Evolutionary conservation across 2,113 vertebrate genomes (phyloP).

Genomic region (Phalacrocorax brasilianus): DNA sequence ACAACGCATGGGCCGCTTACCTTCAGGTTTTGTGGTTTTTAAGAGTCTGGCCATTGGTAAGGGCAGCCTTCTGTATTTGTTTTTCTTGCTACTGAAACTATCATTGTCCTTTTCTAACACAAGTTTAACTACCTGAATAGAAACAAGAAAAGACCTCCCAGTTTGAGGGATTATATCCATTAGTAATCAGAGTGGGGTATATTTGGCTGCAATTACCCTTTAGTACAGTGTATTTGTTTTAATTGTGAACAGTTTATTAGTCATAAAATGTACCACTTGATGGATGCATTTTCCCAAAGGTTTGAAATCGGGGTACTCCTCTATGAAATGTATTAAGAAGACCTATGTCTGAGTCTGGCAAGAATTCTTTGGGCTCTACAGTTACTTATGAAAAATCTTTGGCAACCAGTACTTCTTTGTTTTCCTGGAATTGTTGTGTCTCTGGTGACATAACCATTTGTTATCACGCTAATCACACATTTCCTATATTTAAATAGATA

Average conservation of each 20-base stretch:
- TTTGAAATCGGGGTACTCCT: not conserved
- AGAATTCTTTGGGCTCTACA: not conserved
- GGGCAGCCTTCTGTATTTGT: not conserved
- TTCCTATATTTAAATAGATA: not conserved
- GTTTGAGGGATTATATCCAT: not conserved
- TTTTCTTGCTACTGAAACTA: not conserved
- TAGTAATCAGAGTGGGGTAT: not conserved
- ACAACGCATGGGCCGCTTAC: not conserved
- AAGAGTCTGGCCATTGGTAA: not conserved
- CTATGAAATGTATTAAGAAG: not conserved
- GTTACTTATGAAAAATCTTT: not conserved
- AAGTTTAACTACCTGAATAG: not conserved
- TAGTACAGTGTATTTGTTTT: not conserved
- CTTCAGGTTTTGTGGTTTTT: not conserved
- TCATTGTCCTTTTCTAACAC: not conserved
- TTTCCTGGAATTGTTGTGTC: not conserved
- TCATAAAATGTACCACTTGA: not conserved
- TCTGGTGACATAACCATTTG: not conserved
- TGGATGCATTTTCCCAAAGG: not conserved
- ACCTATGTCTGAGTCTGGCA: not conserved
- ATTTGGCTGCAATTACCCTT: not conserved
- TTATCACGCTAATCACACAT: not conserved
- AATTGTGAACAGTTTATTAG: not conserved
- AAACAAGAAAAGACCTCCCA: not conserved
- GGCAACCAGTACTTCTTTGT: not conserved